Conservation (phyloP, 1,140 invertebrate genomes). For the honey bee (Apis mellifera) region DNA sequence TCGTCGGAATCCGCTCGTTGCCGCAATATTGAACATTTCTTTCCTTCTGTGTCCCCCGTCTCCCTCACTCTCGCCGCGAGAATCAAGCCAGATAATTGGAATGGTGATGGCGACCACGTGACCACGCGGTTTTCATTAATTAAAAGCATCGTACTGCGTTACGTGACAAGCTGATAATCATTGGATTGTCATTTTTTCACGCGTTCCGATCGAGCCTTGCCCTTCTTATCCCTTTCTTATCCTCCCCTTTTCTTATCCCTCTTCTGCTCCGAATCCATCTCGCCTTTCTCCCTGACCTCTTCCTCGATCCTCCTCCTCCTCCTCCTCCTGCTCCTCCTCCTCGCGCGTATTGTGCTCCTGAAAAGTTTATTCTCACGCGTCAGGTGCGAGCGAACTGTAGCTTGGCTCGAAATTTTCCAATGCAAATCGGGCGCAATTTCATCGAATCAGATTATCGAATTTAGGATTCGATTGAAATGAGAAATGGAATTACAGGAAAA, state of each 20-base stretch:
- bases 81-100: slow-evolving; percentile 28
- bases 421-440: slow-evolving; percentile 45
- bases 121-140: slow-evolving; percentile 18
- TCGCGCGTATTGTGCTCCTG: background rate
- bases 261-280: too few species aligned
- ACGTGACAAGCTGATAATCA: slow-evolving; percentile 31
- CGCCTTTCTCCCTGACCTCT: too few species aligned
- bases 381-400: background rate
- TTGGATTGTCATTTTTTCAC: slow-evolving; percentile 11
- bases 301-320: background rate
- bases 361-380: slow-evolving; percentile 10
- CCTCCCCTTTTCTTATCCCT: too few species aligned
- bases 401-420: slow-evolving; percentile 1
- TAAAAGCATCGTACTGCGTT: background rate
- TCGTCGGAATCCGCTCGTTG: background rate
- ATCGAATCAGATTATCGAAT: slow-evolving; percentile 44
- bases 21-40: slow-evolving; percentile 3
- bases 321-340: too few species aligned
- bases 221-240: background rate
- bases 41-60: background rate
- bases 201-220: background rate
- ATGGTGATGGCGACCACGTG: background rate
- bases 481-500: slow-evolving; percentile 26
- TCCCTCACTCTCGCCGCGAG: background rate
- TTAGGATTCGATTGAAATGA: slow-evolving; percentile 30